Percentiles rank a stretch among this genome's conserved stretches.
phyloP scores from a whole-genome alignment of 2,888 invertebrate genomes.

The Priocnemis perturbator region DNA sequence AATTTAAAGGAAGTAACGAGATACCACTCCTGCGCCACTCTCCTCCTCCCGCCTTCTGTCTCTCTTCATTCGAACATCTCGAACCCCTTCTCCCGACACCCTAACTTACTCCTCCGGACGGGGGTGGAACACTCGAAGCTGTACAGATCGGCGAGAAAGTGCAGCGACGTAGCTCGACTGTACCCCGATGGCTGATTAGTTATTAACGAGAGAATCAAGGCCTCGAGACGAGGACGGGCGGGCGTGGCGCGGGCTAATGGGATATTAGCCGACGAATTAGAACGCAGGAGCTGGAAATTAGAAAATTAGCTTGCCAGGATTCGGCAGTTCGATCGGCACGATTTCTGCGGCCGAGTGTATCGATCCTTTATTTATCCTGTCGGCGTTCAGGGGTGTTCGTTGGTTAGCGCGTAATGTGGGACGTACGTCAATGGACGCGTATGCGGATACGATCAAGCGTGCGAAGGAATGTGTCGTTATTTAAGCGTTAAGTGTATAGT shows the following conservation, averaged over 20 bases:
- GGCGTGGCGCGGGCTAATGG: constrained; percentile 62
- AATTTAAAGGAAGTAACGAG: constrained; percentile 35
- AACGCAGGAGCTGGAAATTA: constrained; percentile 59
- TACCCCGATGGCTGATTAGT: constrained; percentile 65
- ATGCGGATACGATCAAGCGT: too few species aligned
- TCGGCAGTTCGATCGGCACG: constrained; percentile 31
- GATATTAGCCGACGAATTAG: constrained; percentile 68
- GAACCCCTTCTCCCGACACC: too few species aligned
- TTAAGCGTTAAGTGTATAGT: too few species aligned
- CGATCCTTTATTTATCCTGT: constrained; percentile 12
- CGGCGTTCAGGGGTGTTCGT: neutral
- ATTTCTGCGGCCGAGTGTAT: constrained; percentile 18
- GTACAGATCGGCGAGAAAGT: constrained; percentile 24
- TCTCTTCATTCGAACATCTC: too few species aligned
- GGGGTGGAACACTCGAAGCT: constrained; percentile 13
- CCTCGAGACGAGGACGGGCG: constrained; percentile 26
- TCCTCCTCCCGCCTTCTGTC: neutral
- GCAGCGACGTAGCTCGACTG: constrained; percentile 34
- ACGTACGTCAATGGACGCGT: too few species aligned
- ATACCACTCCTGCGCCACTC: neutral
- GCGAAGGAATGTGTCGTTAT: too few species aligned
- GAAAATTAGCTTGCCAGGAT: constrained; percentile 60
- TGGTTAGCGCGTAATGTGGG: too few species aligned
- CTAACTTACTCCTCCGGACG: neutral
- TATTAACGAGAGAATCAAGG: constrained; percentile 61